A percentile compares a stretch with the other conserved stretches of the same genome.
Conservation (phyloP, 2,888 invertebrate genomes). For the Watsonalla binaria region DNA sequence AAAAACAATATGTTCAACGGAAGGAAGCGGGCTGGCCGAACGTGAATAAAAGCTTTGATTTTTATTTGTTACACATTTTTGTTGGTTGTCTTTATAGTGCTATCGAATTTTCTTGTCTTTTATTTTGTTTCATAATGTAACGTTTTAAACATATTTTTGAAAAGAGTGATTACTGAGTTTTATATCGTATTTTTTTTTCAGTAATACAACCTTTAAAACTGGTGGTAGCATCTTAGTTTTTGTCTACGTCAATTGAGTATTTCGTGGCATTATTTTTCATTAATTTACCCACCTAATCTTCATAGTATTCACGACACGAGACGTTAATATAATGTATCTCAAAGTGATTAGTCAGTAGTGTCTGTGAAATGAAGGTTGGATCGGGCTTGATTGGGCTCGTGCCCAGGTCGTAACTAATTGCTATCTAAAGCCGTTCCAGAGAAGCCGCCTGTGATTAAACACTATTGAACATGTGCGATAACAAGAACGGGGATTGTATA, state of each 20-base stretch:
- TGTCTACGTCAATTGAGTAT: no score
- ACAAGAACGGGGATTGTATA: constrained; percentile 39
- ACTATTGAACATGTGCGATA: constrained; percentile 38
- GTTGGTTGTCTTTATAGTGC: no score
- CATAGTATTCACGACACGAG: not conserved
- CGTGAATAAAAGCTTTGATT: not conserved
- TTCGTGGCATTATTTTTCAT: no score
- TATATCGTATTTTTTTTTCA: no score
- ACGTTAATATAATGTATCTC: not conserved
- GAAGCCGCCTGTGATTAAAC: constrained; percentile 22
- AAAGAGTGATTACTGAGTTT: no score
- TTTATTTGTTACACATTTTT: no score
- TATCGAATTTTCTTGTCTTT: no score
- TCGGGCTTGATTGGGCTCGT: not conserved
- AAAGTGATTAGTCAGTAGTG: not conserved
- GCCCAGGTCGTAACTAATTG: constrained; percentile 4
- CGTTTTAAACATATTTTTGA: no score
- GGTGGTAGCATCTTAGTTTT: no score
- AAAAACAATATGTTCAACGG: not conserved
- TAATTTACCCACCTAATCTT: no score
- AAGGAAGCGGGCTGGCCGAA: not conserved
- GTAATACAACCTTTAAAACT: no score
- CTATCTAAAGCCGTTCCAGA: constrained; percentile 19
- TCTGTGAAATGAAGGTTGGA: not conserved
- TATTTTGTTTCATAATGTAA: no score